These are phyloP conservation scores for Oryctes rhinoceros DNA, from an alignment of 1,140 invertebrate species.

Conservation along the genomic window DNA sequence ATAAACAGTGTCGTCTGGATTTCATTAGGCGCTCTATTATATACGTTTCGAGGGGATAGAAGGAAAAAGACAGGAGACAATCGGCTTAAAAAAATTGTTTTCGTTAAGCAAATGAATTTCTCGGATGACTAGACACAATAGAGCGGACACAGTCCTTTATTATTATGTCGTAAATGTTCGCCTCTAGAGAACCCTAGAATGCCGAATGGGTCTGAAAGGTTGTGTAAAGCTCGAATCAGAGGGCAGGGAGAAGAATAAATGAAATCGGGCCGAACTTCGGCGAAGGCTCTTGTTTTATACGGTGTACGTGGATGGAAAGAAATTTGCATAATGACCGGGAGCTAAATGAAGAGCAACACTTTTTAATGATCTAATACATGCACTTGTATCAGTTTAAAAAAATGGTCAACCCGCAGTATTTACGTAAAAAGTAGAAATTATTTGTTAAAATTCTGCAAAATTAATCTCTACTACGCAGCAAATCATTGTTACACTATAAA, in stretches of 20 bases:
- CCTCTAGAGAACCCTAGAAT: background rate
- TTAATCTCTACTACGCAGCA: no score
- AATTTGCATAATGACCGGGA: background rate
- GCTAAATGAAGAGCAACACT: background rate
- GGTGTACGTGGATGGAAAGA: background rate
- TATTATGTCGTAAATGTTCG: background rate
- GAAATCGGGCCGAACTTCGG: background rate
- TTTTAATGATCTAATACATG: background rate
- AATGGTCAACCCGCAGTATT: no score
- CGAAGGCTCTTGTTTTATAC: background rate
- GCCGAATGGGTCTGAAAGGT: background rate
- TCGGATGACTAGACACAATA: constrained; percentile 11
- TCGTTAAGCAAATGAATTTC: constrained; percentile 33
- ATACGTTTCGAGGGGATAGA: background rate
- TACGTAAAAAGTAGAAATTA: no score
- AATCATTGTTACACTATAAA: no score
- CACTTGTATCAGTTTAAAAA: background rate
- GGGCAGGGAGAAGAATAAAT: background rate
- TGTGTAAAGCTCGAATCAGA: background rate
- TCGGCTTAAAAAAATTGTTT: constrained; percentile 31
- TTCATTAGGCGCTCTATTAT: constrained; percentile 11
- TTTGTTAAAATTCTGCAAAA: no score
- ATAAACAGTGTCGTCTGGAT: background rate
- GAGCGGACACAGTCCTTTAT: background rate
- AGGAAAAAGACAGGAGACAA: background rate